Evolutionary conservation across 2,888 invertebrate species (phyloP).

Genomic region (Leucania comma): DNA sequence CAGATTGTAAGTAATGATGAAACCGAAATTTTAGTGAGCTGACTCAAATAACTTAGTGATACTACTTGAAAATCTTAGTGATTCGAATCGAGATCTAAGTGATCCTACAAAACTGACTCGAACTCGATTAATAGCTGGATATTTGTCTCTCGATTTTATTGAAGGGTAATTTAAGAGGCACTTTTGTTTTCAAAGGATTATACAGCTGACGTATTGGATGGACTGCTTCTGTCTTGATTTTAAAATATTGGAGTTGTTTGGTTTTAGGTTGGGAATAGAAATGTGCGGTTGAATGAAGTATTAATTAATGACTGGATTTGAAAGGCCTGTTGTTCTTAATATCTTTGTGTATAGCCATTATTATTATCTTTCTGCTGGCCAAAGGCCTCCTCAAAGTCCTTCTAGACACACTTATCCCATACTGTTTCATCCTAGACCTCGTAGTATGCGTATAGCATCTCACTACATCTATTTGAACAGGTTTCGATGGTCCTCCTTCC

Average conservation of each 20-base stretch:
- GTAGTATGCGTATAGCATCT: too few relatives aligned
- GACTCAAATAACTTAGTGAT: conserved; percentile 16
- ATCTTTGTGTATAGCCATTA: too few relatives aligned
- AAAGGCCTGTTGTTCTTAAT: not conserved
- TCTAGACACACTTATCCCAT: too few relatives aligned
- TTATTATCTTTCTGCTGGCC: too few relatives aligned
- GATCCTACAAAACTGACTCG: conserved; percentile 20
- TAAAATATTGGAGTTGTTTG: conserved; percentile 13
- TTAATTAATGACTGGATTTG: not conserved
- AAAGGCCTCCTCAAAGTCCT: too few relatives aligned
- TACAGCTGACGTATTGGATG: conserved; percentile 20
- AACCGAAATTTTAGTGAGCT: conserved; percentile 27
- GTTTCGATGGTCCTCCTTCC: too few relatives aligned
- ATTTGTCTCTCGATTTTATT: conserved; percentile 46
- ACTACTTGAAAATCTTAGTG: conserved; percentile 30
- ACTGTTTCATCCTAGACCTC: too few relatives aligned
- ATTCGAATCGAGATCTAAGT: conserved; percentile 24
- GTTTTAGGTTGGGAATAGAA: not conserved
- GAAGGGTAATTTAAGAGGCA: conserved; percentile 31
- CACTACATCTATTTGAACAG: too few relatives aligned
- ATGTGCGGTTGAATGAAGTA: not conserved
- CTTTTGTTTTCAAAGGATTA: conserved; percentile 39
- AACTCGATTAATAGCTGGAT: conserved; percentile 31
- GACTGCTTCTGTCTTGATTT: conserved; percentile 32
- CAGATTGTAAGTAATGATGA: conserved; percentile 37